Percentiles rank a stretch among this genome's conserved stretches.
Evolutionary conservation across 2,888 invertebrate species (phyloP).

Genomic region (Seira sanloemensis): DNA sequence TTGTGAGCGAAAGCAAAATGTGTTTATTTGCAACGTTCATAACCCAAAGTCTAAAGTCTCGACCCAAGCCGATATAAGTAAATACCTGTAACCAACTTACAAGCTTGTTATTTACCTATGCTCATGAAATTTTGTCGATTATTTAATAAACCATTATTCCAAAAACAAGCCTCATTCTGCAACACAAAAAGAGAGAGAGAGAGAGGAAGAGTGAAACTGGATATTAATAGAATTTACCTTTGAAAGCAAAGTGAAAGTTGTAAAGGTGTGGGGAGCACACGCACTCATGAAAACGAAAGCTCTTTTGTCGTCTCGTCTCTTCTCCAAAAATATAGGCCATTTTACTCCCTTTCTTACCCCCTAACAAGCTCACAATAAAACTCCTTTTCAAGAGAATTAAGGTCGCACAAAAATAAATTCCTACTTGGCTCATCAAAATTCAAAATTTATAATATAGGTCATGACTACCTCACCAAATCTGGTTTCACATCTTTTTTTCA

Average conservation of each 20-base stretch:
- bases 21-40: no score
- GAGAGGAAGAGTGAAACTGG: background rate
- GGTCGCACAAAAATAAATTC: conserved; percentile 49
- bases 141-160: conserved; percentile 52
- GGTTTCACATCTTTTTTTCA: conserved; percentile 27
- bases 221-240: background rate
- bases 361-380: no score
- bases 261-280: background rate
- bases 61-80: no score
- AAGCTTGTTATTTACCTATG: background rate
- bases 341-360: conserved; percentile 3
- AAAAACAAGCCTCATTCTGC: conserved; percentile 16
- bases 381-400: conserved; percentile 39
- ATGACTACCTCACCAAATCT: conserved; percentile 34
- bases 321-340: conserved; percentile 31
- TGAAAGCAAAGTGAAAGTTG: conserved; percentile 47
- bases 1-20: no score
- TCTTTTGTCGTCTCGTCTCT: background rate
- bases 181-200: background rate
- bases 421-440: no score
- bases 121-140: background rate
- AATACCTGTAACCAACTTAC: no score
- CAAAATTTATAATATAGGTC: conserved; percentile 39
- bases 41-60: no score
- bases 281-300: conserved; percentile 50